Evolutionary conservation across 2,888 invertebrate genomes (phyloP), one percentile per base, ranked within the genome.

Genomic region (Dicroscelio sp.): DNA sequence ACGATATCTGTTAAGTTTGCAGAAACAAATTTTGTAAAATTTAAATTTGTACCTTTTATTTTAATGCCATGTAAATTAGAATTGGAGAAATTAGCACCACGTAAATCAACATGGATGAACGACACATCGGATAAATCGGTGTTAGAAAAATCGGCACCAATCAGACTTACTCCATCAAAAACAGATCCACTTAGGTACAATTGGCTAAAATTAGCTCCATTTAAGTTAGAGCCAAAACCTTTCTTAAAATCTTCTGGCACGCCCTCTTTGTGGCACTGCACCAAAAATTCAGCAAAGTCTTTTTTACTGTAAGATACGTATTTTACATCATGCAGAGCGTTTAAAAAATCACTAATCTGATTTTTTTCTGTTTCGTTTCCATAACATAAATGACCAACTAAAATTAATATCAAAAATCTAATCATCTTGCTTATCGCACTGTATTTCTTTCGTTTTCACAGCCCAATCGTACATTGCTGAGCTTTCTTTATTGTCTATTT

Each of bases 391-490:
- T 85, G 85, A 85, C 85, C 85, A 85, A 86, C 86, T 86, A 86
- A 86, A 86, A 86, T 86, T 86, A 86, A 86, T 78, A 86, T 86
- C 86, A 86, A 86, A 86, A 86, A 78, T 86, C 86, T 86, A 86
- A 86, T 86, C 78, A 86, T 86, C 86, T 86, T 86, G 76, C 78
- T 76, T 78, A 86, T 86, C 86, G 86, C 86, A 86, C 78, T 76
- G 76, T 17, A 10, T 86, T 86, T 86, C 86, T 86, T 86, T 86
- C 69, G 86, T 86, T 86, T 86, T 86, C 78, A 86, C 69, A 86
- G 86, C 86, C 76, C 76, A 86, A 78, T 86, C 78, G 78, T 86
- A 86, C 76, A 86, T 86, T 78, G 76, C 86, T 86, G 78, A 86
- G 86, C 78, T 78, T 86, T 86, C 86, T 86, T 86, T 78, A 86